Evolutionary conservation across 2,113 vertebrate species (phyloP).

Genomic region (Podocnemis expansa): DNA sequence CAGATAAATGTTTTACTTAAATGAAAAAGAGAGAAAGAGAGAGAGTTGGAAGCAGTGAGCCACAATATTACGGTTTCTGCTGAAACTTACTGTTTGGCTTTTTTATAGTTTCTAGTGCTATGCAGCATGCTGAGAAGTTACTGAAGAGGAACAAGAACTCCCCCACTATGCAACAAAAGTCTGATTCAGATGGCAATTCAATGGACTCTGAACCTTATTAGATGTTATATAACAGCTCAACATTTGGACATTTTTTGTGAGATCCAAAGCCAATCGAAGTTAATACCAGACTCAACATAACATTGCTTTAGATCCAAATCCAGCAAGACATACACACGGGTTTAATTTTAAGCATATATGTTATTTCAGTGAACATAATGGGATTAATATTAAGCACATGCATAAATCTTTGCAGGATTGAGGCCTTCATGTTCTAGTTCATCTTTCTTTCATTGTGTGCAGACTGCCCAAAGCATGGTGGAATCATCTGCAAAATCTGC

Average conservation of each 20-base stretch:
- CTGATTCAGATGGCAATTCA: not conserved
- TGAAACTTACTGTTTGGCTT: conserved; percentile 54
- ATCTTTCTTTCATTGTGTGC: not conserved
- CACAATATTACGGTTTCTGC: conserved; percentile 54
- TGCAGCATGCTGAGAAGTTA: conserved; percentile 25
- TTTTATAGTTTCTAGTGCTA: conserved; percentile 43
- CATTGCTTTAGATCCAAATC: not conserved
- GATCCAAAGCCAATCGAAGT: not conserved
- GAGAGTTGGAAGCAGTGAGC: conserved; percentile 36
- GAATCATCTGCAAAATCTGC: not conserved
- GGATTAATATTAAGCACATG: not conserved
- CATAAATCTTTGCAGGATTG: not conserved
- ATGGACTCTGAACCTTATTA: not conserved
- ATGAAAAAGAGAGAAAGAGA: not conserved
- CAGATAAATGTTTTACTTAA: conserved; percentile 54
- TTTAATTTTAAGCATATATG: not conserved
- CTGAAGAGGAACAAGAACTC: not conserved
- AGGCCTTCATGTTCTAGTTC: rapidly evolving
- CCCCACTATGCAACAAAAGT: not conserved
- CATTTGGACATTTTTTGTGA: not conserved
- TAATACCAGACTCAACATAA: not conserved
- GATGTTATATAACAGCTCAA: not conserved
- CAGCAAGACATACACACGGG: rapidly evolving
- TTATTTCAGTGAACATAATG: not conserved
- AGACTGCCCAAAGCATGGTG: not conserved